Evolutionary conservation across 1,140 invertebrate genomes (phyloP).

Genomic region (Wasmannia auropunctata): DNA sequence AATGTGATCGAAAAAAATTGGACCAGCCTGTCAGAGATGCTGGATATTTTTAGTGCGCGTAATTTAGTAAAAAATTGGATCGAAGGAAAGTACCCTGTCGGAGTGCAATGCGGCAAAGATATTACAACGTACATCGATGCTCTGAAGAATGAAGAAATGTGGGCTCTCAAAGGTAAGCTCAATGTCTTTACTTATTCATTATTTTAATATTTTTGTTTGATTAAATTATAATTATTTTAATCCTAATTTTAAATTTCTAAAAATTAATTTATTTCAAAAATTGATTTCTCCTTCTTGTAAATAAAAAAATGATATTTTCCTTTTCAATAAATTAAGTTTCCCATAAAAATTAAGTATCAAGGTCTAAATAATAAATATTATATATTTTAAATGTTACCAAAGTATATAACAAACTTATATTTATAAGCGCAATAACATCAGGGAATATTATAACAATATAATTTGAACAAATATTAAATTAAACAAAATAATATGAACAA

Average conservation of each 20-base stretch:
- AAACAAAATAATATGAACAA: too few relatives aligned
- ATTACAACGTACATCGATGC: conserved; percentile 88
- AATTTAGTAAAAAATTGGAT: conserved; percentile 82
- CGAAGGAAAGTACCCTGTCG: conserved; percentile 76
- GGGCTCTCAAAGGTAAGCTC: conserved; percentile 91
- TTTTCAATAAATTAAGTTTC: conserved; percentile 17
- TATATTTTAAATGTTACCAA: neutral
- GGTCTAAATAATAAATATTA: neutral
- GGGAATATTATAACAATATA: too few relatives aligned
- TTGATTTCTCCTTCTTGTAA: neutral
- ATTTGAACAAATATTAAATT: too few relatives aligned
- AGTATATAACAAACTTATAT: neutral
- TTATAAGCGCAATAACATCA: neutral
- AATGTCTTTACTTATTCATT: neutral
- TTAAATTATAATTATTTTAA: neutral
- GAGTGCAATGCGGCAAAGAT: conserved; percentile 86
- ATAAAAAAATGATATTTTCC: neutral
- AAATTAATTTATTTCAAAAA: neutral
- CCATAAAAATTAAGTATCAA: neutral
- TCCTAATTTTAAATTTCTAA: neutral
- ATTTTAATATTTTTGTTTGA: neutral
- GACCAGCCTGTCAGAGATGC: conserved; percentile 80
- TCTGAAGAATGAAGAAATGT: conserved; percentile 87
- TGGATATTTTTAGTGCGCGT: conserved; percentile 85
- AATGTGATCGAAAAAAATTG: conserved; percentile 66